These are phyloP conservation scores for Chaetophractus vellerosus DNA, from an alignment of 2,797 vertebrate species.

Conservation along the genomic window DNA sequence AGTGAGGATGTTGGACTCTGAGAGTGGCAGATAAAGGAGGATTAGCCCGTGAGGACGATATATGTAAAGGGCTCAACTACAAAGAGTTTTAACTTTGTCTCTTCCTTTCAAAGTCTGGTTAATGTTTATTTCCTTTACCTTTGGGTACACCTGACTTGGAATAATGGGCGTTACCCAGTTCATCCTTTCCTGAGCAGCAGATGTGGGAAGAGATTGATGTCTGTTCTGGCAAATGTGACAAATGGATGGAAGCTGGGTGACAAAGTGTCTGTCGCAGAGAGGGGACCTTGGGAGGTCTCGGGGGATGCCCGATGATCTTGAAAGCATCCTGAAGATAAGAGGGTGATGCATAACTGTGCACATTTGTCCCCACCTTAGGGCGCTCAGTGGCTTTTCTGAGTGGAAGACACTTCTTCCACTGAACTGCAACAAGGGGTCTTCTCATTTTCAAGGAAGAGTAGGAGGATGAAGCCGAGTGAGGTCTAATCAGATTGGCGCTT, in stretches of 20 bases:
- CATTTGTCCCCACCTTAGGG: background rate
- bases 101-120: background rate
- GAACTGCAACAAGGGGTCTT: constrained; percentile 2
- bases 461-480: background rate
- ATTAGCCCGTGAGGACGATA: background rate
- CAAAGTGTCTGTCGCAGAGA: background rate
- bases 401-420: background rate
- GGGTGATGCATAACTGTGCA: background rate
- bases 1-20: background rate
- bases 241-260: background rate
- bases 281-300: background rate
- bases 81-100: background rate
- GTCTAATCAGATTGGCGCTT: background rate
- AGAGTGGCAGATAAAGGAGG: background rate
- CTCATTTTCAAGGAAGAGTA: background rate
- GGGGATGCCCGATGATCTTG: background rate
- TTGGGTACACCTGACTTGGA: background rate
- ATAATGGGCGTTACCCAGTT: background rate
- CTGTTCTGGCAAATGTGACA: background rate
- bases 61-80: background rate
- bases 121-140: background rate
- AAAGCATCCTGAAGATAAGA: constrained; percentile 16
- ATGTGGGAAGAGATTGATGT: background rate
- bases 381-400: background rate
- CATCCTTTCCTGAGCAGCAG: background rate